Percentiles rank a stretch among this genome's conserved stretches.
phyloP scores from a whole-genome alignment of 23 tunicate genomes.

The Halocynthia aurantium region DNA sequence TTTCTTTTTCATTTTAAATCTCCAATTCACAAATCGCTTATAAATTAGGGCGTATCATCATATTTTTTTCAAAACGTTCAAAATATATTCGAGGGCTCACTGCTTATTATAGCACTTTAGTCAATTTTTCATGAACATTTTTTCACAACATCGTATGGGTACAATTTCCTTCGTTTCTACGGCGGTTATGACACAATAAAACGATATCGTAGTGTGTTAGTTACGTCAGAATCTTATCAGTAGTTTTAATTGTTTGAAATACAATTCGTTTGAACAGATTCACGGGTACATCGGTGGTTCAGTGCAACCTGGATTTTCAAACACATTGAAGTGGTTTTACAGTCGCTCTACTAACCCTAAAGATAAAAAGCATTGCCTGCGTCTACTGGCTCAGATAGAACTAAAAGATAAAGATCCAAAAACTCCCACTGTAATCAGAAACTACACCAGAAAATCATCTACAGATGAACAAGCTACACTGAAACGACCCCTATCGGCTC shows the following conservation, averaged over 20 bases:
- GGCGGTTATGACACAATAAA: no score
- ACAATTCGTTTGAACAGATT: conserved; percentile 19
- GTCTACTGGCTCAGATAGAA: conserved; percentile 49
- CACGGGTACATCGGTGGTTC: conserved; percentile 62
- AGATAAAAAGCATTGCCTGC: conserved; percentile 68
- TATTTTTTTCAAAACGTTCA: not conserved
- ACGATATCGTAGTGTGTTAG: no score
- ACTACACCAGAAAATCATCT: not conserved
- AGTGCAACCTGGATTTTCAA: conserved; percentile 55
- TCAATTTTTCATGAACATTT: no score
- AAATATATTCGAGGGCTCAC: no score
- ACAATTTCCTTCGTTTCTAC: no score
- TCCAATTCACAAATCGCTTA: no score
- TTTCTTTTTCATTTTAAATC: no score
- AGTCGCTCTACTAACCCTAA: conserved; percentile 41
- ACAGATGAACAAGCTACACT: not conserved
- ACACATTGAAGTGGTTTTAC: conserved; percentile 84
- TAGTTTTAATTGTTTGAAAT: no score
- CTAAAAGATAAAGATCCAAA: conserved; percentile 12
- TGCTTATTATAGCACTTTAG: no score
- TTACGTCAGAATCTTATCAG: no score
- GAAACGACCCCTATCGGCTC: conserved; percentile 23
- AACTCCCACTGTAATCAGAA: not conserved
- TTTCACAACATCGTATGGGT: no score
- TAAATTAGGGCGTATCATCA: no score